A percentile compares a stretch with the other conserved stretches of the same genome.
Evolutionary conservation across 1,140 invertebrate species (phyloP).

Genomic region (Heliconius nattereri): DNA sequence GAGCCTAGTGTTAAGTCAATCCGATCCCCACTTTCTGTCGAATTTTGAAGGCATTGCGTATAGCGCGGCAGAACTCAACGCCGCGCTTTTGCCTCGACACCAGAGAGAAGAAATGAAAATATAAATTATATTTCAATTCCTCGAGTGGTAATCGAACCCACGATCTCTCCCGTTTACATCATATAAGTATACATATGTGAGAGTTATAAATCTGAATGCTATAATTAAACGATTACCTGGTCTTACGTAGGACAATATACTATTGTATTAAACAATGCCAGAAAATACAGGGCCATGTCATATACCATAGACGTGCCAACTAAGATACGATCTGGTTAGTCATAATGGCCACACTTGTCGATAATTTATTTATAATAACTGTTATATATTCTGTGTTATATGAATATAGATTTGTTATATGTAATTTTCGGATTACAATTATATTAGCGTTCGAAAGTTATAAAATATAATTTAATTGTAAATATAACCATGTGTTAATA

Average conservation of each 20-base stretch:
- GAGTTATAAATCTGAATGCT: not conserved
- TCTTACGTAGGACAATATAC: slow-evolving; percentile 15
- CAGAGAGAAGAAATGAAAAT: too few relatives aligned
- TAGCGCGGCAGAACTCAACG: too few relatives aligned
- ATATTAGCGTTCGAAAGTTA: too few relatives aligned
- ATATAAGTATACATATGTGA: slow-evolving; percentile 3
- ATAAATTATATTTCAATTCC: too few relatives aligned
- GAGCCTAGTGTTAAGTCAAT: too few relatives aligned
- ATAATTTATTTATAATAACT: slow-evolving; percentile 12
- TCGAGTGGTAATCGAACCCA: too few relatives aligned
- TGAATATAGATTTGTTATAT: not conserved
- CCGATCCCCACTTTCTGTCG: too few relatives aligned
- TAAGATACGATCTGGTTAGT: slow-evolving; percentile 29
- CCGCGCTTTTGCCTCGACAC: too few relatives aligned
- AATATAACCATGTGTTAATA: too few relatives aligned
- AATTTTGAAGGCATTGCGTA: too few relatives aligned
- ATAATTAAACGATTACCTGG: slow-evolving; percentile 20
- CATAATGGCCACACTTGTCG: slow-evolving; percentile 18
- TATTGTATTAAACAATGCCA: slow-evolving; percentile 24
- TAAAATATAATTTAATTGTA: too few relatives aligned
- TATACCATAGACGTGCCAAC: slow-evolving; percentile 21
- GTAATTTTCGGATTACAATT: not conserved
- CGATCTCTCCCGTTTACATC: too few relatives aligned
- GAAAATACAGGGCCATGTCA: slow-evolving; percentile 20
- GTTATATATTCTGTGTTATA: not conserved